Evolutionary conservation across 2,797 vertebrate species (phyloP).

Genomic region (Sebastes elongatus): DNA sequence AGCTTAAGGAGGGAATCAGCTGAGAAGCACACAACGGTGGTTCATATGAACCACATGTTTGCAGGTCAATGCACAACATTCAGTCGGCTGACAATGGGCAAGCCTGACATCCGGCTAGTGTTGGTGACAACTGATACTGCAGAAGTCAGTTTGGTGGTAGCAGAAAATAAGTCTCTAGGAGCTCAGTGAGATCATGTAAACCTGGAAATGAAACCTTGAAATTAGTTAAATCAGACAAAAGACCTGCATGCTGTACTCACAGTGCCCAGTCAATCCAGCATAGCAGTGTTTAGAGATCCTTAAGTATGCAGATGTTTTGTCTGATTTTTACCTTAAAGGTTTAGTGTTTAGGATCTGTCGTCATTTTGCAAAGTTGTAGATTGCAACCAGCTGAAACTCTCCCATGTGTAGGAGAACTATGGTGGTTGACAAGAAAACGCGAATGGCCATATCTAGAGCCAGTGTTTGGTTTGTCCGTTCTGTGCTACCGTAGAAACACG

Average conservation of each 20-base stretch:
- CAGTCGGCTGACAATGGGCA: constrained; percentile 22
- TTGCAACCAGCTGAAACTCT: no score
- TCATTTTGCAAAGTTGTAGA: no score
- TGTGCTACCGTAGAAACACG: not conserved
- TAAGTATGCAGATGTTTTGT: not conserved
- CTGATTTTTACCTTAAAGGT: not conserved
- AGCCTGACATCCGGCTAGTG: constrained; percentile 34
- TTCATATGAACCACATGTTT: constrained; percentile 56
- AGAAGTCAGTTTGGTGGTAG: not conserved
- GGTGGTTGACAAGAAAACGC: not conserved
- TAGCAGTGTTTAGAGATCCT: not conserved
- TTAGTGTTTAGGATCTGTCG: no score
- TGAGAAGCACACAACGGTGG: constrained; percentile 67
- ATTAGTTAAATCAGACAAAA: not conserved
- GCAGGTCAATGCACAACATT: constrained; percentile 56
- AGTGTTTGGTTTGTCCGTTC: not conserved
- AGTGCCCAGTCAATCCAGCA: not conserved
- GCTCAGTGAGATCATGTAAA: constrained; percentile 6
- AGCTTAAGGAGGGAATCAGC: constrained; percentile 68
- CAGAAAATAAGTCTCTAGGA: not conserved
- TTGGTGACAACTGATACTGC: constrained; percentile 21
- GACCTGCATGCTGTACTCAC: not conserved
- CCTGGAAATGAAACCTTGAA: constrained; percentile 5
- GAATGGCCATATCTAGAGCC: no score
- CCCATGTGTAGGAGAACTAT: not conserved